Conservation (phyloP, 2,113 vertebrate species). For the Paradisaea rubra region DNA sequence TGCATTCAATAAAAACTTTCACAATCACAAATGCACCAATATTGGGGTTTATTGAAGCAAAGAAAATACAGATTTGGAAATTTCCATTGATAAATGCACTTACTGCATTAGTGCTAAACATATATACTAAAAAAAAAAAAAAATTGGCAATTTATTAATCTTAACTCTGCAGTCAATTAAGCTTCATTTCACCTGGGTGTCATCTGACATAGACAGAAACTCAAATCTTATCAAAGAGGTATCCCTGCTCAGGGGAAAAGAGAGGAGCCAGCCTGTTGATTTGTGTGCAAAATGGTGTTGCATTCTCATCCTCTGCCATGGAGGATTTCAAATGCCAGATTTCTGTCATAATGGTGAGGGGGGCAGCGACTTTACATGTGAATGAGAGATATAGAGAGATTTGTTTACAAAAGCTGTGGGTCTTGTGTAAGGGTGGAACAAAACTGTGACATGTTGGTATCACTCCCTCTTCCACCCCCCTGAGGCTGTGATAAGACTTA, state of each 20-base stretch:
- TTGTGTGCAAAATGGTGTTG: not conserved
- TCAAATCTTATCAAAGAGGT: not conserved
- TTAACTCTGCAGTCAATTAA: not conserved
- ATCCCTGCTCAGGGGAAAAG: not conserved
- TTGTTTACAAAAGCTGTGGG: not conserved
- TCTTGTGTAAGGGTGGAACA: not conserved
- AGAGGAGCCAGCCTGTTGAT: not conserved
- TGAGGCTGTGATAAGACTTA: not conserved
- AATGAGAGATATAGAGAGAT: not conserved
- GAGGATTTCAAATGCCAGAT: not conserved
- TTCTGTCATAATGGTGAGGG: not conserved
- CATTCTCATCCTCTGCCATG: not conserved
- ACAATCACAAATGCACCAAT: not conserved
- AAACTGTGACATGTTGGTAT: not conserved
- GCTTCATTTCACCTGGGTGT: not conserved
- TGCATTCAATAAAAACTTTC: not conserved
- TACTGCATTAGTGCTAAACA: not conserved
- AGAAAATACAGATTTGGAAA: not conserved
- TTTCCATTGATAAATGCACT: not conserved
- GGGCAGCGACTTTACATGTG: not conserved
- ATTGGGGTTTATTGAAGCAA: not conserved
- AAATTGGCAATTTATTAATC: not conserved
- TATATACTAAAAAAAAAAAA: not conserved
- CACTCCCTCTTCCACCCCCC: rapidly evolving
- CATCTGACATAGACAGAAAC: not conserved